These are phyloP conservation scores for Drosophila crucigera DNA, from an alignment of 2,888 invertebrate genomes.

Conservation along the genomic window DNA sequence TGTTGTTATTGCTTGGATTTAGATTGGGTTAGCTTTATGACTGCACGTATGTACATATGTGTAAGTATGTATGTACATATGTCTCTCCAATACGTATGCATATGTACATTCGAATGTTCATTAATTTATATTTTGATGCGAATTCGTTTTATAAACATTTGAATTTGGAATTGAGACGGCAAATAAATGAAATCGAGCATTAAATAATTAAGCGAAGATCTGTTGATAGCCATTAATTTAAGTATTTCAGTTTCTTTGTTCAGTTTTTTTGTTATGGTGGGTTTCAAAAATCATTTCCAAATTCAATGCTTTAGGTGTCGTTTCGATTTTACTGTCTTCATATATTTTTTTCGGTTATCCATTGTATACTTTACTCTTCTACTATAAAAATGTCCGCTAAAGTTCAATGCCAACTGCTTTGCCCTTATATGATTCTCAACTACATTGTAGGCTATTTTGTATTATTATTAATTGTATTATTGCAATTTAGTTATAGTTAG, in stretches of 20 bases:
- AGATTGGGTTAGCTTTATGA: slow-evolving; percentile 29
- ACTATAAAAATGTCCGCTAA: slow-evolving; percentile 44
- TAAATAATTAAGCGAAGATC: slow-evolving; percentile 20
- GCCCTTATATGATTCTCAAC: slow-evolving; percentile 35
- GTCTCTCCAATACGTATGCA: slow-evolving; percentile 41
- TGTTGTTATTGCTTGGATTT: slow-evolving; percentile 16
- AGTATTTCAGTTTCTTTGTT: slow-evolving; percentile 25
- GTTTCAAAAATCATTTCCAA: slow-evolving; percentile 70
- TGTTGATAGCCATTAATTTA: slow-evolving; percentile 18
- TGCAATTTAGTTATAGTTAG: slow-evolving; percentile 64
- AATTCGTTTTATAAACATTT: slow-evolving; percentile 18
- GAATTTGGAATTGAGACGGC: slow-evolving; percentile 37
- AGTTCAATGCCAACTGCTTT: slow-evolving; percentile 35
- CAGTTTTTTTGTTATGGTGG: slow-evolving; percentile 57
- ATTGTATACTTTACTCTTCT: slow-evolving; percentile 31
- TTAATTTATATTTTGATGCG: slow-evolving; percentile 35
- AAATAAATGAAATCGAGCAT: slow-evolving; percentile 12
- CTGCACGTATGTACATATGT: slow-evolving; percentile 40
- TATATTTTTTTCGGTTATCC: slow-evolving; percentile 23
- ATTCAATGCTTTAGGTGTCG: slow-evolving; percentile 44
- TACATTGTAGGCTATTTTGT: slow-evolving; percentile 55
- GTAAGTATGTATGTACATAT: slow-evolving; percentile 39
- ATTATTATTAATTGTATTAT: slow-evolving; percentile 51
- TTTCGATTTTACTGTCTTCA: slow-evolving; percentile 28
- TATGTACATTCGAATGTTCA: slow-evolving; percentile 53